Percentiles rank a stretch among this genome's conserved stretches.
phyloP scores from a whole-genome alignment of 2,888 invertebrate genomes.

The Dendrolimus pini region DNA sequence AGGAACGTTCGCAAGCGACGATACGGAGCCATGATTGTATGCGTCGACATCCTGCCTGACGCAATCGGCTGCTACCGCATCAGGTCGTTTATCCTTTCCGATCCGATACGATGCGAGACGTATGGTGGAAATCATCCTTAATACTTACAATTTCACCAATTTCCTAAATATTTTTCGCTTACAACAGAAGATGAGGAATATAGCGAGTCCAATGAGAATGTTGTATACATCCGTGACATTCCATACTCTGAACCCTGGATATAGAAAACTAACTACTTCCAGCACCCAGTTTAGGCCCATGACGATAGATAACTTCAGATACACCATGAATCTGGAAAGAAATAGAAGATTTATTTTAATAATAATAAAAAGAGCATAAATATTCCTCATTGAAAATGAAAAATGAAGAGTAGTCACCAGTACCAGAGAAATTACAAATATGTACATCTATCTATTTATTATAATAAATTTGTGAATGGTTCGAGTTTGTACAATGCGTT shows the following conservation, averaged over 20 bases:
- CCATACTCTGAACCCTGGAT: constrained; percentile 36
- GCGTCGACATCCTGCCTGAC: too few relatives aligned
- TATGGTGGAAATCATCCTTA: too few relatives aligned
- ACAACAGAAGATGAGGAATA: constrained; percentile 60
- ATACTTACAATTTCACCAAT: constrained; percentile 36
- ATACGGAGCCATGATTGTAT: too few relatives aligned
- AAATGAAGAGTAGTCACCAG: too few relatives aligned
- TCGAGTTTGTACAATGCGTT: too few relatives aligned
- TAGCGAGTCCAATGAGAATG: constrained; percentile 46
- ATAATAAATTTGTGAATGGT: too few relatives aligned
- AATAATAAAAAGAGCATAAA: not conserved
- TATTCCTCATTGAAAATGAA: too few relatives aligned
- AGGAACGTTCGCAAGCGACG: too few relatives aligned
- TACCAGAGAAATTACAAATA: too few relatives aligned
- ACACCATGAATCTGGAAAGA: constrained; percentile 48
- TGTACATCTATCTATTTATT: too few relatives aligned
- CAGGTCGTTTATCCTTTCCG: not conserved
- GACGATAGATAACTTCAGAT: constrained; percentile 55
- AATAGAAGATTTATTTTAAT: not conserved
- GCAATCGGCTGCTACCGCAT: too few relatives aligned
- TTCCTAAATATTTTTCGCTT: constrained; percentile 45
- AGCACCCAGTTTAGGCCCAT: constrained; percentile 65
- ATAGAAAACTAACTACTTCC: constrained; percentile 45
- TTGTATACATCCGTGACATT: constrained; percentile 50
- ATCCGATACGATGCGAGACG: too few relatives aligned